Evolutionary conservation across 1,140 invertebrate species (phyloP).

Genomic region (Sarcophaga peregrina): DNA sequence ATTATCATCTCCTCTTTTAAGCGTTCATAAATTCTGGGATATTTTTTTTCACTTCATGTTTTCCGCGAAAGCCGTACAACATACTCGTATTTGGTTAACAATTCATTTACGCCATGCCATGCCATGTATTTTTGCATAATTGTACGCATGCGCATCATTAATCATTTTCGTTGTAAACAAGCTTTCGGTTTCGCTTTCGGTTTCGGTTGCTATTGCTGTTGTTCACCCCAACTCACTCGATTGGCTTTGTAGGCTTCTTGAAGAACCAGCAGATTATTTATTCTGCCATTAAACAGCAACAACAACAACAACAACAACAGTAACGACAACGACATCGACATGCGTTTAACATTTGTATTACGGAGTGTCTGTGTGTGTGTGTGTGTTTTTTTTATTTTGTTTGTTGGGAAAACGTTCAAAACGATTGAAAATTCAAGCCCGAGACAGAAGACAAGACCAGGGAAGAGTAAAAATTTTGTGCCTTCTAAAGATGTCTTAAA

Average conservation of each 20-base stretch:
- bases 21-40: too few species aligned
- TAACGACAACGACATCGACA: background rate
- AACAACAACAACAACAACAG: constrained; percentile 9
- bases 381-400: constrained; percentile 36
- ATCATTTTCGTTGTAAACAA: constrained; percentile 35
- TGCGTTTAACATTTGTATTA: constrained; percentile 40
- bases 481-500: constrained; percentile 13
- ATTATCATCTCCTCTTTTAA: too few species aligned
- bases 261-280: constrained; percentile 36
- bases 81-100: too few species aligned
- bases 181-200: background rate
- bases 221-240: too few species aligned
- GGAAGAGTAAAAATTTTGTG: background rate
- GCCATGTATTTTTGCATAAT: constrained; percentile 31
- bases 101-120: background rate
- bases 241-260: background rate
- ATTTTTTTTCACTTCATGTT: too few species aligned
- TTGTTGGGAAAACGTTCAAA: background rate
- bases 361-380: too few species aligned
- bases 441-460: background rate
- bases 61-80: too few species aligned
- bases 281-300: background rate
- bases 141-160: constrained; percentile 39
- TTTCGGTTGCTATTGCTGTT: too few species aligned
- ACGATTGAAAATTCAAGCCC: too few species aligned